phyloP scores from a whole-genome alignment of 35 echinoderm and acorn worm species.

The Ophioderma brevispina region DNA sequence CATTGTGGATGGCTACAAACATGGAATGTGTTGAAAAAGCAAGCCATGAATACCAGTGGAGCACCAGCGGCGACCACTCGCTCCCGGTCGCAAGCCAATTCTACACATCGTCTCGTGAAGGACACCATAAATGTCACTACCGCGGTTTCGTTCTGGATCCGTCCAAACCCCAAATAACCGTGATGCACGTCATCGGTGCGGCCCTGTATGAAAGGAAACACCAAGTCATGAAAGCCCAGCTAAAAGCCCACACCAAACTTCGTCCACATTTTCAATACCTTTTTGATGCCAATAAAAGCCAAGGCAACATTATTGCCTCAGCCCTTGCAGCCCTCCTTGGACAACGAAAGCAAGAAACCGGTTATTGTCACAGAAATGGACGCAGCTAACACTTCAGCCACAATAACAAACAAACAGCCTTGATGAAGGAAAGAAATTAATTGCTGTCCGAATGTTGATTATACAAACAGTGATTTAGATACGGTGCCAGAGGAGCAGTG shows the following conservation, averaged over 20 bases:
- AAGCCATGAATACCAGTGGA: conserved; percentile 85
- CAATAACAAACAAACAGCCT: background rate
- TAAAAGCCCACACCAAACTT: conserved; percentile 39
- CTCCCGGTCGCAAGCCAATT: conserved; percentile 87
- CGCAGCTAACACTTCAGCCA: background rate
- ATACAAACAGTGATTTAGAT: conserved; percentile 11
- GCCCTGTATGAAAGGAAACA: conserved; percentile 41
- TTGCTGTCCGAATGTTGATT: background rate
- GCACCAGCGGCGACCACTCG: conserved; percentile 65
- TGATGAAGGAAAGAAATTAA: background rate
- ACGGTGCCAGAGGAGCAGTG: background rate
- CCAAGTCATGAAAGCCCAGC: background rate
- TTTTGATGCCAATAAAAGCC: background rate
- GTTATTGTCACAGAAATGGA: background rate
- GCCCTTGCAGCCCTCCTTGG: background rate
- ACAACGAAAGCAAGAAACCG: background rate
- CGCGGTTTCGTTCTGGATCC: conserved; percentile 80
- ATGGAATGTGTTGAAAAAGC: conserved; percentile 95
- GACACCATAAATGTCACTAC: conserved; percentile 38
- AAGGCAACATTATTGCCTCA: conserved; percentile 17
- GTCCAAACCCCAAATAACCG: conserved; percentile 64
- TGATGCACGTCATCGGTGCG: conserved; percentile 64
- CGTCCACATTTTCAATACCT: background rate
- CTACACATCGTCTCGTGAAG: conserved; percentile 62
- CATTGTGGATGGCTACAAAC: conserved; percentile 83